Conservation (phyloP, 2,888 invertebrate genomes). For the Caradrina clavipalpis region DNA sequence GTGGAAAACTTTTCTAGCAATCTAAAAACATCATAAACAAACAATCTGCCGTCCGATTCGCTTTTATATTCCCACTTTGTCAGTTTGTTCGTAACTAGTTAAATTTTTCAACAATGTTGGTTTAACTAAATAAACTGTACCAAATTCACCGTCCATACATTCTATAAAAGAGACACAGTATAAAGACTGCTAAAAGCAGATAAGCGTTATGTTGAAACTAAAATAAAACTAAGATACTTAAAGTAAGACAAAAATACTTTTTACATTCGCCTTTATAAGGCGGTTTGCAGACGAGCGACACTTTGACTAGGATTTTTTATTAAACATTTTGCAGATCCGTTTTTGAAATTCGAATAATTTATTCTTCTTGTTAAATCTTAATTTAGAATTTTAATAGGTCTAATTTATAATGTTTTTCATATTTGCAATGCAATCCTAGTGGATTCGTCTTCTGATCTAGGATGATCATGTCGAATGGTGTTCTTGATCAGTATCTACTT, state of each 20-base stretch:
- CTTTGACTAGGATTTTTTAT: no score
- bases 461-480: no score
- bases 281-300: constrained; percentile 13
- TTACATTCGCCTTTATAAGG: constrained; percentile 66
- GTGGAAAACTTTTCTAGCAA: neutral
- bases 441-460: no score
- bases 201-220: constrained; percentile 72
- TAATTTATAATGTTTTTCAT: no score
- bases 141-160: constrained; percentile 52
- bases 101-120: neutral
- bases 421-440: no score
- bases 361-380: no score
- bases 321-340: no score
- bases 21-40: neutral
- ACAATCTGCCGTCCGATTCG: neutral
- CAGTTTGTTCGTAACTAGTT: neutral
- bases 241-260: constrained; percentile 58
- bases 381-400: no score
- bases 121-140: constrained; percentile 7
- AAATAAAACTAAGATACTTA: constrained; percentile 62
- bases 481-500: no score
- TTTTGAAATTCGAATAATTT: no score
- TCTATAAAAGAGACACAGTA: constrained; percentile 60
- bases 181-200: constrained; percentile 65
- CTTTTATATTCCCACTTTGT: neutral